Evolutionary conservation across 1,140 invertebrate species (phyloP).

Genomic region (Calliphora vicina): DNA sequence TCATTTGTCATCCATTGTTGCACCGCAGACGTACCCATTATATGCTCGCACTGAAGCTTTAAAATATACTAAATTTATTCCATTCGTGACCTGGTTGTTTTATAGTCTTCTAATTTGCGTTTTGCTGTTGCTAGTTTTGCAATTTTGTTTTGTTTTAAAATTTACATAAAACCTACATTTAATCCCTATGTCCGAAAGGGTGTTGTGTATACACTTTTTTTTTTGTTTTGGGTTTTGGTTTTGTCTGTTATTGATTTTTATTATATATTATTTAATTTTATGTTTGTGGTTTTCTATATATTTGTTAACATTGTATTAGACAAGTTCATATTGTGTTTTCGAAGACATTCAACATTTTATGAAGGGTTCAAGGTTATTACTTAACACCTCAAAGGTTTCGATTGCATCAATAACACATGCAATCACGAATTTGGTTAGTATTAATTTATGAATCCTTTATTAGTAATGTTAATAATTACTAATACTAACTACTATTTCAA

Average conservation of each 20-base stretch:
- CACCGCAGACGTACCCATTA: slow-evolving; percentile 47
- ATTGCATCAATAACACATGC: neutral
- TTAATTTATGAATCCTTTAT: no score
- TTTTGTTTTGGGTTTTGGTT: neutral
- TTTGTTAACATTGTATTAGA: neutral
- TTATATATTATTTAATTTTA: slow-evolving; percentile 5
- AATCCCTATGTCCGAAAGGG: neutral
- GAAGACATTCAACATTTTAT: neutral
- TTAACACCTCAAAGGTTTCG: neutral
- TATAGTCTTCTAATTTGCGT: neutral
- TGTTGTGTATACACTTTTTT: neutral
- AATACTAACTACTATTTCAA: no score
- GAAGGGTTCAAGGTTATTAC: neutral
- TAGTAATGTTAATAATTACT: no score
- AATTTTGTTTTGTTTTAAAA: neutral
- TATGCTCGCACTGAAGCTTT: neutral
- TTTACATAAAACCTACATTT: neutral
- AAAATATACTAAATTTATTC: neutral
- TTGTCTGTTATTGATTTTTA: neutral
- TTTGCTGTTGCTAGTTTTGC: neutral
- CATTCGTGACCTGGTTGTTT: neutral
- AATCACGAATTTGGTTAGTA: neutral
- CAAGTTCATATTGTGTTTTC: neutral
- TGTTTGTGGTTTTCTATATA: neutral
- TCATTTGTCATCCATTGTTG: slow-evolving; percentile 59